phyloP scores from a whole-genome alignment of 2,797 vertebrate genomes.

The Tokudaia tokunoshimensis region DNA sequence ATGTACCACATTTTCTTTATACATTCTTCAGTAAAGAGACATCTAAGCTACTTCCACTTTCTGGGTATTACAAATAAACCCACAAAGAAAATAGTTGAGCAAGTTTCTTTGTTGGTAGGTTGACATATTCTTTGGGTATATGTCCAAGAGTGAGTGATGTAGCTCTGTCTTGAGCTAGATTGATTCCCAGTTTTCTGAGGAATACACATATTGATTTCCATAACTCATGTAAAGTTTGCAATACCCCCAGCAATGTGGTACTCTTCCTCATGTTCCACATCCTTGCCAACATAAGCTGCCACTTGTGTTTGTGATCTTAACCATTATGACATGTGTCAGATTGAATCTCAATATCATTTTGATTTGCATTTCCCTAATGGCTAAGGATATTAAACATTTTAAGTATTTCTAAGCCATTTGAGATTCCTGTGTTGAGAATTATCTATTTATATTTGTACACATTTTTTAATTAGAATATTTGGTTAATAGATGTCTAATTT shows the following conservation, averaged over 20 bases:
- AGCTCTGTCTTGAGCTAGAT: not conserved
- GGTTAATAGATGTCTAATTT: not conserved
- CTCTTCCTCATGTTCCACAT: not conserved
- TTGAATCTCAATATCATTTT: not conserved
- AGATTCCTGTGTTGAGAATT: not conserved
- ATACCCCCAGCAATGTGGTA: not conserved
- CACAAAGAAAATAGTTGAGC: not conserved
- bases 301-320: not conserved
- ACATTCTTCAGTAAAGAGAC: not conserved
- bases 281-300: not conserved
- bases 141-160: not conserved
- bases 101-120: not conserved
- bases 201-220: not conserved
- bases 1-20: not conserved
- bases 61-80: not conserved
- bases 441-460: not conserved
- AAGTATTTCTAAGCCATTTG: not conserved
- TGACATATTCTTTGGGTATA: not conserved
- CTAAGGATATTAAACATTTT: not conserved
- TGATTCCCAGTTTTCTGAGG: not conserved
- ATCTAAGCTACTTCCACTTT: not conserved
- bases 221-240: not conserved
- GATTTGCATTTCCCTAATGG: not conserved
- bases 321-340: not conserved
- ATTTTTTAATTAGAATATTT: not conserved